Base-by-base conservation (phyloP, 1,140 invertebrate species). In the Eupeodes corollae region DNA sequence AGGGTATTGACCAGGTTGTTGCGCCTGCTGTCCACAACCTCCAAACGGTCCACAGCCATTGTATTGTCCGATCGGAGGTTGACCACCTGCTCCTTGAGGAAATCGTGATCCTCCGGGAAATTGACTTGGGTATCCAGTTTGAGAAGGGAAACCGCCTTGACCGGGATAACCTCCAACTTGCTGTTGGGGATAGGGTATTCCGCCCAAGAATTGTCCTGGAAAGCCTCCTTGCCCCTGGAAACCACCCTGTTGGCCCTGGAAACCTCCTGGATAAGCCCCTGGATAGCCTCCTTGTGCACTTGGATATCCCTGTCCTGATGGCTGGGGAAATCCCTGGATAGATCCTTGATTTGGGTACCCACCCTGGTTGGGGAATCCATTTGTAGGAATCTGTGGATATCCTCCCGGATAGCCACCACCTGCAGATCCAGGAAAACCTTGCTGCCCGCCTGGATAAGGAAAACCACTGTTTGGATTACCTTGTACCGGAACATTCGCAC, bases 381-480 rank as follows among this genome's bases (percentile, higher is more conserved):
- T 26, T 0, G 47, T 49, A 0, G 1, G 18, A 11, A 38, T 15
- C 44, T 31, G 50, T 31, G 51, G 40, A 42, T 16, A 42, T 3
- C 40, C 40, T 42, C 19, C 34, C 1, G 37, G 37, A 26, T 21
- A 46, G 11, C 41, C 38, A n/a, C 43, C 43, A 38, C 48, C 37
- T 14, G 48, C 6, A 42, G 37, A 48, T 48, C 48, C 52, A 50
- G n/a, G 41, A 30, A 42, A 30, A 37, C 50, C 53, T 26, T 26
- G 21, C 8, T 26, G 21, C 10, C 47, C 52, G 3, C 26, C 39
- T 42, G 45, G 44, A 5, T 55, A 58, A 0, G 51, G 54, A 50
- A 55, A 64, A 5, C 52, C 58, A 15, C 55, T 52, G 21, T 33
- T 38, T 10, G 56, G 31, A 35, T 57, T 59, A 34, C 46, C 51